Percentiles rank a stretch among this genome's conserved stretches.
Evolutionary conservation across 2,888 invertebrate genomes (phyloP).

Genomic region (Rotaria macrura): DNA sequence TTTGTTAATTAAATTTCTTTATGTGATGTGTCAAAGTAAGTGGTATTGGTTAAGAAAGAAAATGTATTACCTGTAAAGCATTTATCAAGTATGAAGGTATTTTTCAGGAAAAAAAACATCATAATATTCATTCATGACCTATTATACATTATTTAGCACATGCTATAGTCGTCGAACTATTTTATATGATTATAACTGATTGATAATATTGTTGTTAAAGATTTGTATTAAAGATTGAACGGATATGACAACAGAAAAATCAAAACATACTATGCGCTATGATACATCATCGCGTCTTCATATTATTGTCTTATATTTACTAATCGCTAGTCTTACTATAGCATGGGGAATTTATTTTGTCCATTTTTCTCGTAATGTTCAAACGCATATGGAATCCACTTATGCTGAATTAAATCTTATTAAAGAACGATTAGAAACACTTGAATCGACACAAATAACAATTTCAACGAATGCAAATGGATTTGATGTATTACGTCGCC

Average conservation of each 20-base stretch:
- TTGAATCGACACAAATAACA: not conserved
- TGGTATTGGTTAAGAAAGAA: not conserved
- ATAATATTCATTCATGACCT: not conserved
- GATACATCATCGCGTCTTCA: conserved; percentile 17
- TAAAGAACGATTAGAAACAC: not conserved
- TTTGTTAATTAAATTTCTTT: not conserved
- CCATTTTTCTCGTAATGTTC: not conserved
- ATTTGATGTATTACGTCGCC: not conserved
- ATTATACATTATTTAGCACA: not conserved
- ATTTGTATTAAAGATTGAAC: not conserved
- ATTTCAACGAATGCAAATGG: not conserved
- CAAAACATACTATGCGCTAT: not conserved
- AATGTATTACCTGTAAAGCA: not conserved
- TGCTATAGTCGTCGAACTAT: not conserved
- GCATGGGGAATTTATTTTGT: conserved; percentile 16
- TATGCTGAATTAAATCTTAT: not conserved
- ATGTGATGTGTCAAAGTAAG: not conserved
- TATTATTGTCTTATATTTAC: not conserved
- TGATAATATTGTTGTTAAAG: not conserved
- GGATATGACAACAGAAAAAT: not conserved
- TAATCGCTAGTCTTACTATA: conserved; percentile 4
- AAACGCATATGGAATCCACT: not conserved
- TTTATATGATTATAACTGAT: not conserved
- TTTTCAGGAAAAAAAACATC: not conserved
- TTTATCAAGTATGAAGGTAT: not conserved